phyloP scores from a whole-genome alignment of 2,113 vertebrate species.

The Hydrochoerus hydrochaeris region DNA sequence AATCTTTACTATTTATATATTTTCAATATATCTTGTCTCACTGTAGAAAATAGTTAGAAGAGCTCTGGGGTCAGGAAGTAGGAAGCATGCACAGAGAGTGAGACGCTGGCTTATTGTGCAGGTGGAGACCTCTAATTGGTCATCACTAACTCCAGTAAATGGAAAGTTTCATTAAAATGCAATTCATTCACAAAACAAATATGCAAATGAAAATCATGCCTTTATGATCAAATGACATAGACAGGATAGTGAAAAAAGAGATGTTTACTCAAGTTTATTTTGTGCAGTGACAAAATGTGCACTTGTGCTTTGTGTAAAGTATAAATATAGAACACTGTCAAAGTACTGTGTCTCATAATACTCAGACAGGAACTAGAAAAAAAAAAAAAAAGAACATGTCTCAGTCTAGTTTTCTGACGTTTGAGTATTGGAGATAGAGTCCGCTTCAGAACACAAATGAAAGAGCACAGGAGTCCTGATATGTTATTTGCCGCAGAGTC shows the following conservation, averaged over 20 bases:
- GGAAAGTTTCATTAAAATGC: conserved; percentile 76
- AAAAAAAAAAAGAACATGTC: not conserved
- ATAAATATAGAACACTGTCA: conserved; percentile 28
- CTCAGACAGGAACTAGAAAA: not conserved
- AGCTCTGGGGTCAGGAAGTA: conserved; percentile 68
- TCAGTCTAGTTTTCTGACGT: conserved; percentile 19
- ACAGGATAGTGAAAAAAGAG: not conserved
- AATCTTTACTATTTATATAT: conserved; percentile 60
- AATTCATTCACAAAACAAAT: conserved; percentile 44
- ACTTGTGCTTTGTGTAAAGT: not conserved
- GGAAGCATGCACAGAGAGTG: conserved; percentile 33
- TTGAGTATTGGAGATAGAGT: not conserved
- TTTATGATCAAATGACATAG: not conserved
- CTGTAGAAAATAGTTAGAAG: conserved; percentile 63
- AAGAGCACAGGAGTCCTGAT: conserved; percentile 14
- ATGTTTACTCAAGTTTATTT: not conserved
- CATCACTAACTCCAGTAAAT: not conserved
- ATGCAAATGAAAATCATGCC: not conserved
- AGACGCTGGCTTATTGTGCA: not conserved
- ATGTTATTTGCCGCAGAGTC: conserved; percentile 47
- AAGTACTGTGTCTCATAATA: not conserved
- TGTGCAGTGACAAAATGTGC: conserved; percentile 28
- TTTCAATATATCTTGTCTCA: conserved; percentile 68
- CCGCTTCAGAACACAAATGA: not conserved
- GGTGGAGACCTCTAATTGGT: conserved; percentile 60